Evolutionary conservation across 2,113 vertebrate genomes (phyloP).

Genomic region (Capreolus pygargus): DNA sequence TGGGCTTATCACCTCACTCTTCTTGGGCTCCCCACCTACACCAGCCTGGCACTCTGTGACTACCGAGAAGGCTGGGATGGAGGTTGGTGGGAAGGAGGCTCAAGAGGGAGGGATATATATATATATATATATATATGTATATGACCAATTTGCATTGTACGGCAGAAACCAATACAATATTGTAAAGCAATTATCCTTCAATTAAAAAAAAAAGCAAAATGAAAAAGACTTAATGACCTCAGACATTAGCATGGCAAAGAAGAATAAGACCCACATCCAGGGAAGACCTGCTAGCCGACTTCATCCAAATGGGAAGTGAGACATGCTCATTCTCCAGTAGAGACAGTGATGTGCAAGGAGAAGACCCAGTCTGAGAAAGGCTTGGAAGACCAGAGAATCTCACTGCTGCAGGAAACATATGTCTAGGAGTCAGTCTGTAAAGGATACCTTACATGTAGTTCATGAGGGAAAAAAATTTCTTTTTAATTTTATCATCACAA

Average conservation of each 20-base stretch:
- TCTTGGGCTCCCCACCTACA: neutral
- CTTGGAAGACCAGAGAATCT: neutral
- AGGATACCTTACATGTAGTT: neutral
- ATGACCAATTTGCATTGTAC: too few species aligned
- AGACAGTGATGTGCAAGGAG: neutral
- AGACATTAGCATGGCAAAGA: neutral
- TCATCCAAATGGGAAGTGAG: neutral
- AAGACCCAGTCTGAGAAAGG: neutral
- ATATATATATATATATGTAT: too few species aligned
- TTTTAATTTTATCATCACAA: neutral
- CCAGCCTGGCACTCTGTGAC: neutral
- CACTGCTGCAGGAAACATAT: neutral
- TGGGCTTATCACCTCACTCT: neutral
- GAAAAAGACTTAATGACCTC: neutral
- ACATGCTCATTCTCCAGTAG: neutral
- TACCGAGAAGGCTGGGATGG: neutral
- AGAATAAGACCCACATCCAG: neutral
- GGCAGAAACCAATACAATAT: neutral
- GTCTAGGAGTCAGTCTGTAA: neutral
- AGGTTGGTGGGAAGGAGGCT: neutral
- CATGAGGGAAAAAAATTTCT: neutral
- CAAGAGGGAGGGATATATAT: neutral
- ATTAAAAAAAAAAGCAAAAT: neutral
- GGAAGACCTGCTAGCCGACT: neutral
- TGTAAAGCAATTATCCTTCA: neutral